A percentile compares a stretch with the other conserved stretches of the same genome.
Conservation (phyloP, 2,113 vertebrate species). For the Petroica traversi region DNA sequence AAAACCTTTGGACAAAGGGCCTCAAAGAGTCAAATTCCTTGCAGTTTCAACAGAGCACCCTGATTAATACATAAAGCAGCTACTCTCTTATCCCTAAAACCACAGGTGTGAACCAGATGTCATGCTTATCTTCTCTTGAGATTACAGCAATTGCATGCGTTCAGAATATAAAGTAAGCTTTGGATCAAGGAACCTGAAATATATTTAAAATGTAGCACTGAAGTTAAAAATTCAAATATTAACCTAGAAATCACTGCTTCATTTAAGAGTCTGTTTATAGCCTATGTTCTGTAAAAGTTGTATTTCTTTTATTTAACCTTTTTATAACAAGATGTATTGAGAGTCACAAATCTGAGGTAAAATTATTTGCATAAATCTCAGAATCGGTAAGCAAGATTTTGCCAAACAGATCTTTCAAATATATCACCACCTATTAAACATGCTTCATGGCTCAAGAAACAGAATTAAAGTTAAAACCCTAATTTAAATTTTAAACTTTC, state of each 20-base stretch:
- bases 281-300: background rate
- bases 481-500: background rate
- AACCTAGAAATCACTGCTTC: conserved; percentile 72
- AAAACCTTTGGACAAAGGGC: conserved; percentile 25
- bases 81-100: conserved; percentile 64
- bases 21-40: conserved; percentile 56
- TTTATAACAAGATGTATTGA: conserved; percentile 52
- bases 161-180: conserved; percentile 72
- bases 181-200: conserved; percentile 66
- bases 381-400: background rate
- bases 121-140: conserved; percentile 73
- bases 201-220: conserved; percentile 59
- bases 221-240: conserved; percentile 76
- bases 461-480: conserved; percentile 5
- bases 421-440: background rate
- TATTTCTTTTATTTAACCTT: conserved; percentile 64
- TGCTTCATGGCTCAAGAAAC: background rate
- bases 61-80: conserved; percentile 65
- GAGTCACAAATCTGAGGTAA: conserved; percentile 23
- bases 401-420: background rate
- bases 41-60: background rate
- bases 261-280: conserved; percentile 59
- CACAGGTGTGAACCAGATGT: conserved; percentile 76
- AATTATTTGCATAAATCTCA: background rate
- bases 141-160: conserved; percentile 60